Percentiles rank a stretch among this genome's conserved stretches.
phyloP scores from a whole-genome alignment of 2,797 vertebrate species.

The Lutjanus campechanus region DNA sequence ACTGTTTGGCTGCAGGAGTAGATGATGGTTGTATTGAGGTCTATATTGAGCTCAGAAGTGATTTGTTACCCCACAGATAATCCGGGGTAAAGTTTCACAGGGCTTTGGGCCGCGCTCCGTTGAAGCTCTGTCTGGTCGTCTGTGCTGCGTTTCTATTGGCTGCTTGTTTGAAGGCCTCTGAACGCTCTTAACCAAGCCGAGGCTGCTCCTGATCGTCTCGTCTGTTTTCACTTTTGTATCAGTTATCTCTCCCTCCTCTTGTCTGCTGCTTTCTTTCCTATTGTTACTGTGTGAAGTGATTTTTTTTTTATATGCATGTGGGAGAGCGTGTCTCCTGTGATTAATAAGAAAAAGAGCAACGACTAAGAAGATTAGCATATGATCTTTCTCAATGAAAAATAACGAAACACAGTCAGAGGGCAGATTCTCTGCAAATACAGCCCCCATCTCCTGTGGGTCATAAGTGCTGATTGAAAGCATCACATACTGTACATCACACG shows the following conservation, averaged over 20 bases:
- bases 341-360: conserved; percentile 6
- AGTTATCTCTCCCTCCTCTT: conserved; percentile 28
- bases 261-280: conserved; percentile 30
- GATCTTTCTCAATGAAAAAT: too few relatives aligned
- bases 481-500: too few relatives aligned
- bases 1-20: not conserved
- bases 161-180: conserved; percentile 40
- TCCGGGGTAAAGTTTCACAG: conserved; percentile 45
- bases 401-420: too few relatives aligned
- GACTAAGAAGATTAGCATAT: not conserved
- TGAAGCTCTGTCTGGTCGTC: conserved; percentile 50
- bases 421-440: too few relatives aligned
- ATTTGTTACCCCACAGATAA: conserved; percentile 41
- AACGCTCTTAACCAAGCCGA: conserved; percentile 46
- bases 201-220: conserved; percentile 64
- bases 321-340: conserved; percentile 24
- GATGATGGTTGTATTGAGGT: conserved; percentile 22
- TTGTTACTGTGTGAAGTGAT: conserved; percentile 26
- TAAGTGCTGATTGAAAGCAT: too few relatives aligned
- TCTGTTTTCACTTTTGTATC: conserved; percentile 45
- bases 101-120: conserved; percentile 21
- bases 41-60: conserved; percentile 40
- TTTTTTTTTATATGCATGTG: conserved; percentile 51
- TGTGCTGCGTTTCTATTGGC: conserved; percentile 60
- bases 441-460: too few relatives aligned